These are phyloP conservation scores for Pseudolaguvia tuberculata DNA, from an alignment of 2,113 vertebrate species.

Conservation along the genomic window DNA sequence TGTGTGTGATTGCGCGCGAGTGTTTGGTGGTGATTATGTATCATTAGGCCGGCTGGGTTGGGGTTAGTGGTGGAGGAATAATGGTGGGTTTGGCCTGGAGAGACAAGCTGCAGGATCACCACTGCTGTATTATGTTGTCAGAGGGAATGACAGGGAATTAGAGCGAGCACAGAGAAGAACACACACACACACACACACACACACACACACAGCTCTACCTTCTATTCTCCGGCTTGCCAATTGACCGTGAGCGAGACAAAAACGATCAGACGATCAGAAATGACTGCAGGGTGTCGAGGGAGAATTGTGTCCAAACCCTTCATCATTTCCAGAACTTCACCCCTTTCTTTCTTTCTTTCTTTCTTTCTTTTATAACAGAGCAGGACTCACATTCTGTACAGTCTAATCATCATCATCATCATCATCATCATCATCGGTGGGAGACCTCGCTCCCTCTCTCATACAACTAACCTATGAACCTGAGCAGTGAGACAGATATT, in stretches of 20 bases:
- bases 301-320: constrained; percentile 12
- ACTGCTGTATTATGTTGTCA: constrained; percentile 44
- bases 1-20: constrained; percentile 53
- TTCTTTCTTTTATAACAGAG: background rate
- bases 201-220: constrained; percentile 23
- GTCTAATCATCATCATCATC: background rate
- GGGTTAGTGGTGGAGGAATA: constrained; percentile 24
- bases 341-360: background rate
- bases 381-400: background rate
- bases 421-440: background rate
- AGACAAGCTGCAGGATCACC: constrained; percentile 25
- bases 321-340: constrained; percentile 20
- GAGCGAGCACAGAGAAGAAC: background rate
- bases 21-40: constrained; percentile 63
- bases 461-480: constrained; percentile 37
- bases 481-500: background rate
- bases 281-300: constrained; percentile 8
- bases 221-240: constrained; percentile 20
- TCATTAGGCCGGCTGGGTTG: constrained; percentile 57
- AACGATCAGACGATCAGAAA: constrained; percentile 23
- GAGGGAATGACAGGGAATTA: constrained; percentile 41
- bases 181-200: constrained; percentile 41
- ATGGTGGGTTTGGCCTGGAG: constrained; percentile 41
- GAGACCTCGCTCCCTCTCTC: background rate
- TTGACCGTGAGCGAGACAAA: constrained; percentile 22